Evolutionary conservation across 2,888 invertebrate genomes (phyloP).

Genomic region (Drosophila limbata): DNA sequence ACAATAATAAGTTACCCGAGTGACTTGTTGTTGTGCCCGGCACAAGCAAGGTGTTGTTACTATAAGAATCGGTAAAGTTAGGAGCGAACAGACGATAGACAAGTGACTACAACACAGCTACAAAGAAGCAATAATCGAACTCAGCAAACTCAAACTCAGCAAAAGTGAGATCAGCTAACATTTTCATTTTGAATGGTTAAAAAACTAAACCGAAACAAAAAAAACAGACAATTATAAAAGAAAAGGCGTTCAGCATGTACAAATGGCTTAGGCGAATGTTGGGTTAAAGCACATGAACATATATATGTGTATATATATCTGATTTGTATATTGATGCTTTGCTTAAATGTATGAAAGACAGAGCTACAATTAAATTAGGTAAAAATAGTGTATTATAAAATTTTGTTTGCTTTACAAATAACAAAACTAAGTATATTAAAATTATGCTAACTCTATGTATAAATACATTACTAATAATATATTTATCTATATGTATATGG

Average conservation of each 20-base stretch:
- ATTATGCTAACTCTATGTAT: conserved; percentile 49
- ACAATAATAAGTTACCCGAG: conserved; percentile 86
- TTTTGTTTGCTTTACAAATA: conserved; percentile 49
- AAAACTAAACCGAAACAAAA: conserved; percentile 23
- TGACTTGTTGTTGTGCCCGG: conserved; percentile 86
- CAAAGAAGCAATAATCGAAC: conserved; percentile 38
- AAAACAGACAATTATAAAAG: conserved; percentile 1
- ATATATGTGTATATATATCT: conserved; percentile 19
- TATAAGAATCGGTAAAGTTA: conserved; percentile 85
- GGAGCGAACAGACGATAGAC: conserved; percentile 39
- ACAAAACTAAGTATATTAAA: conserved; percentile 41
- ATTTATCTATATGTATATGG: conserved; percentile 39
- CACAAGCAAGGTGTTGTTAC: conserved; percentile 87
- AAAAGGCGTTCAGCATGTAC: conserved; percentile 9
- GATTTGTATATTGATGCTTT: not conserved
- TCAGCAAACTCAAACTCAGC: conserved; percentile 21
- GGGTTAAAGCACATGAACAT: conserved; percentile 25
- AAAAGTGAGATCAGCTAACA: conserved; percentile 40
- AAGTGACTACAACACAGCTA: conserved; percentile 32
- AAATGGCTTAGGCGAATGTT: conserved; percentile 1
- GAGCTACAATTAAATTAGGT: conserved; percentile 2
- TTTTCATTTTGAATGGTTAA: conserved; percentile 22
- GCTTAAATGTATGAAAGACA: conserved; percentile 13
- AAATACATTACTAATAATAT: conserved; percentile 17
- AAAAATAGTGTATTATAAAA: conserved; percentile 52